A percentile compares a stretch with the other conserved stretches of the same genome.
Evolutionary conservation across 2,888 invertebrate genomes (phyloP).

Genomic region (Magallana nippona): DNA sequence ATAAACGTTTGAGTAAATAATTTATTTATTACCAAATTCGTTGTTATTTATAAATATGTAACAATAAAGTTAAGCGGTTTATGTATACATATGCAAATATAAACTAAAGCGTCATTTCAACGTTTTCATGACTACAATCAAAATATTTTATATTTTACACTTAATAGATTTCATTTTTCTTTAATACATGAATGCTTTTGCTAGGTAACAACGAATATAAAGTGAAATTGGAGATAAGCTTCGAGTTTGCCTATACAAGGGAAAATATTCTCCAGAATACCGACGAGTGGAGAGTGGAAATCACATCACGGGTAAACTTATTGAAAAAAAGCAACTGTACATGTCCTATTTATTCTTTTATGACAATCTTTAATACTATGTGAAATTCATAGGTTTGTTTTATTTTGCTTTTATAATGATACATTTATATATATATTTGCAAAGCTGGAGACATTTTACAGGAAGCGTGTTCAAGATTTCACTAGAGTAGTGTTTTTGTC

Average conservation of each 20-base stretch:
- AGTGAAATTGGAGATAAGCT: neutral
- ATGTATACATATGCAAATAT: too few species aligned
- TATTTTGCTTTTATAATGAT: too few species aligned
- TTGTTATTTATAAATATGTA: too few species aligned
- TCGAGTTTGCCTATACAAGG: neutral
- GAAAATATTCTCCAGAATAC: neutral
- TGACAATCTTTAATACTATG: neutral
- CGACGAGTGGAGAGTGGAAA: neutral
- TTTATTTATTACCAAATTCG: too few species aligned
- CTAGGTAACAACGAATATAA: neutral
- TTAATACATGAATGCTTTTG: neutral
- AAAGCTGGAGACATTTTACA: neutral
- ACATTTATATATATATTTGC: too few species aligned
- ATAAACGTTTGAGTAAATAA: too few species aligned
- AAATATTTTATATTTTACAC: too few species aligned
- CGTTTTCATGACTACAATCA: too few species aligned
- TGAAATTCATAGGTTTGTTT: neutral
- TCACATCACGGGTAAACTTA: neutral
- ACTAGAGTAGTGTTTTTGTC: neutral
- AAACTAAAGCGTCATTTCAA: too few species aligned
- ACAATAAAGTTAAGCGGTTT: too few species aligned
- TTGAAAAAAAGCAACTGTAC: neutral
- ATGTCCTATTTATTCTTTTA: neutral
- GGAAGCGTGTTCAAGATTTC: neutral
- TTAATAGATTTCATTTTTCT: too few species aligned